These are phyloP conservation scores for Parazoanthus atlanticus DNA, from an alignment of 92 coral and sea anemone genomes.

Conservation along the genomic window DNA sequence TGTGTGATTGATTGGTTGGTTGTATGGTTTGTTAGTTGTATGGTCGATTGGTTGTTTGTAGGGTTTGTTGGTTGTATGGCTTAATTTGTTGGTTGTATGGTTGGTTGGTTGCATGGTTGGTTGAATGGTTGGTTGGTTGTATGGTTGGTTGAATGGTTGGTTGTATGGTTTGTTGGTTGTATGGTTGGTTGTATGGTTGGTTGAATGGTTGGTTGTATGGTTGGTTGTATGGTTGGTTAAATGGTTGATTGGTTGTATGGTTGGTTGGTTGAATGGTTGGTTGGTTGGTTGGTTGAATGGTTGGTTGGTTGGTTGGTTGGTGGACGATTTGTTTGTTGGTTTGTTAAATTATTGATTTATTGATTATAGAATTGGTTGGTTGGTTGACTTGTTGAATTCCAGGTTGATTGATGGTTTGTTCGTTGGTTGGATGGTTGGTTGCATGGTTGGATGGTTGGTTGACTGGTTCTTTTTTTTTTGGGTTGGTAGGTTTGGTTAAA, in stretches of 20 bases:
- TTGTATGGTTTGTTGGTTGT: background rate
- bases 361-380: background rate
- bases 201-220: background rate
- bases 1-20: background rate
- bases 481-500: no score
- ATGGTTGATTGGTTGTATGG: background rate
- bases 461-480: background rate
- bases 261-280: background rate
- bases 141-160: slow-evolving; percentile 14
- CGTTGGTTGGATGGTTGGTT: slow-evolving; percentile 24
- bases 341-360: no score
- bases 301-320: background rate
- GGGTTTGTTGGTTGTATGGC: background rate
- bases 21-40: background rate
- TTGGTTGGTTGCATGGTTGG: background rate
- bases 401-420: no score
- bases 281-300: background rate
- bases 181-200: slow-evolving; percentile 5
- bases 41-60: background rate
- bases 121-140: background rate
- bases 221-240: background rate
- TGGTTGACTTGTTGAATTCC: background rate
- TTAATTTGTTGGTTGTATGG: background rate
- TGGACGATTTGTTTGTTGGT: background rate
- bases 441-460: background rate